Evolutionary conservation across 2,113 vertebrate genomes (phyloP).

Genomic region (Ondatra zibethicus): DNA sequence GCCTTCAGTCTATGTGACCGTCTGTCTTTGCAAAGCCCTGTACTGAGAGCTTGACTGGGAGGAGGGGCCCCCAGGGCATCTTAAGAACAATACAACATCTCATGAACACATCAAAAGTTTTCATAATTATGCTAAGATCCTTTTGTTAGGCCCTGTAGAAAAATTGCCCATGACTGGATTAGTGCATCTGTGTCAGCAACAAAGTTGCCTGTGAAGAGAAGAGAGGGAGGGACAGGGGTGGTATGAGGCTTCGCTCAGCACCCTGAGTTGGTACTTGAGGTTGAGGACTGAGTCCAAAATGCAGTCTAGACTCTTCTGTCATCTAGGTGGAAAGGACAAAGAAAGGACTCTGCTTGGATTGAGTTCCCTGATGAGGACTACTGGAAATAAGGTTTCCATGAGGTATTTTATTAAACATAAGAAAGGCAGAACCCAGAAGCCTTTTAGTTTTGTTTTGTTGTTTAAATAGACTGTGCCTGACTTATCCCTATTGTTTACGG

Average conservation of each 20-base stretch:
- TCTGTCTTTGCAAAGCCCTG: conserved; percentile 84
- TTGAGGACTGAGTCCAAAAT: background rate
- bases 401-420: conserved; percentile 48
- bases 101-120: conserved; percentile 48
- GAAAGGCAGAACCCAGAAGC: conserved; percentile 71
- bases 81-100: background rate
- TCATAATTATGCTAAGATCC: background rate
- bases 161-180: background rate
- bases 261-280: background rate
- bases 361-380: background rate
- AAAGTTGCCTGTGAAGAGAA: no score
- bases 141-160: conserved; percentile 15
- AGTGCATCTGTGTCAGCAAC: background rate
- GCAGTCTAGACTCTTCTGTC: background rate
- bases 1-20: conserved; percentile 84
- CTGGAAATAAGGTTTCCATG: background rate
- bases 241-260: background rate
- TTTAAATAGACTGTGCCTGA: conserved; percentile 78
- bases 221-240: background rate
- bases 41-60: conserved; percentile 74
- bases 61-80: background rate
- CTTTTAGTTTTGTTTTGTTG: background rate
- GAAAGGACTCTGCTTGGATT: background rate
- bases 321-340: background rate
- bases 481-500: conserved; percentile 79